phyloP scores from a whole-genome alignment of 2,888 invertebrate species.

The Lepidochitona cinerea region DNA sequence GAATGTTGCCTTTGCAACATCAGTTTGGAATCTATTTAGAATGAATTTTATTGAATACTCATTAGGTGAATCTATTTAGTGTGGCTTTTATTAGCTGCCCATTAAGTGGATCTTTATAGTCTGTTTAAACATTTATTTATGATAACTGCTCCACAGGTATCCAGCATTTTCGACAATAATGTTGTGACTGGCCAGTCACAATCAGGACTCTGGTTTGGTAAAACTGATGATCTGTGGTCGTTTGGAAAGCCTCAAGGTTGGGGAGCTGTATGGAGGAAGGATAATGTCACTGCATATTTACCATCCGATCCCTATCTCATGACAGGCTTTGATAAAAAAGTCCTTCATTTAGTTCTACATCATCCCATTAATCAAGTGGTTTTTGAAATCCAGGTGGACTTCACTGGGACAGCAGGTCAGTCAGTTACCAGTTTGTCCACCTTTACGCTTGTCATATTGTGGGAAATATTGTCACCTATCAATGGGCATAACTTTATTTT shows the following conservation, averaged over 20 bases:
- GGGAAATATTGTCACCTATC: too few species aligned
- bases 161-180: constrained; percentile 36
- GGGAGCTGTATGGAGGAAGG: constrained; percentile 36
- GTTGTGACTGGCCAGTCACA: constrained; percentile 39
- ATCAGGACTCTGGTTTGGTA: constrained; percentile 34
- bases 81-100: too few species aligned
- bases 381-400: constrained; percentile 25
- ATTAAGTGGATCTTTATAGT: too few species aligned
- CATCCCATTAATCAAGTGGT: not conserved
- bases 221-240: constrained; percentile 36
- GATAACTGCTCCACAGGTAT: constrained; percentile 21
- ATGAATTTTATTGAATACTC: too few species aligned
- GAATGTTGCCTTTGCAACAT: too few species aligned
- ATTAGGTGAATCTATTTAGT: too few species aligned
- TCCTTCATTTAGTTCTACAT: constrained; percentile 20
- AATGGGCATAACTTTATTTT: too few species aligned
- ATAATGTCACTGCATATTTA: constrained; percentile 6
- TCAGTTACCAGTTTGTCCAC: not conserved
- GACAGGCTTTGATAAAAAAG: constrained; percentile 38
- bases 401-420: constrained; percentile 35
- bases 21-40: too few species aligned
- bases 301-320: constrained; percentile 35
- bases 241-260: constrained; percentile 40
- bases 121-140: too few species aligned
- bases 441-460: too few species aligned